Base-by-base conservation (phyloP, 2,888 invertebrate species). In the Volucella zonaria region DNA sequence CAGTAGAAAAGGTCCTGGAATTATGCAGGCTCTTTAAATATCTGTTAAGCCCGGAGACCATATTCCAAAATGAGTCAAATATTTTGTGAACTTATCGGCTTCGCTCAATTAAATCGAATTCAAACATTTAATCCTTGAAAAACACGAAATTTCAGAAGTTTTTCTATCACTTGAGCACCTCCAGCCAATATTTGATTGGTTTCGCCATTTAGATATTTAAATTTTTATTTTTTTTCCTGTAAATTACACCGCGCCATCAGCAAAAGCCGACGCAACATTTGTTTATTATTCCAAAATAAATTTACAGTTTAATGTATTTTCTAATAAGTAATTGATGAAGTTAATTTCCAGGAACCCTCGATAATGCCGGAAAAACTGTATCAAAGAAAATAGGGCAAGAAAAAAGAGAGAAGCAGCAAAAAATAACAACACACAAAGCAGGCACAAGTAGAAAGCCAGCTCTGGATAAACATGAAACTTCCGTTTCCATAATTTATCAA, bases 311-410 rank as follows among this genome's bases (percentile, higher is more conserved):
- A 86, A 82, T 78, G 77, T 82, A 70, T 82, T 78, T 86, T 82
- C 86, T 78, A 86, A 86, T 86, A 82, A 86, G 86, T 86, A 86
- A 86, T 86, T 86, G 86, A 82, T 82, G 86, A 86, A 77, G 86
- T 86, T 86, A 86, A 86, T 78, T 81, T 82, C 81, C 76, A 77
- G 56, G 67, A 80, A 68, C 83, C 76, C 80, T 76, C 80, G 67
- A 81, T 77, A 81, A 62, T 56, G 40, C 85, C 71, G 73, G 76
- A 81, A 77, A 73, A 77, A 68, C 75, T 62, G 47, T 77, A 77
- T 73, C 73, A 81, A 81, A 76, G 73, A 73, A 31, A 80, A 67
- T 40, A 66, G 66, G 70, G 75, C 71, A 76, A 76, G 38, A 74
- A 73, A 54, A 67, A 47, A 11, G 54, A 14, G 18, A 52, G 40